Conservation (phyloP, 2,797 vertebrate species). For the Gymnoscopelus braueri region DNA sequence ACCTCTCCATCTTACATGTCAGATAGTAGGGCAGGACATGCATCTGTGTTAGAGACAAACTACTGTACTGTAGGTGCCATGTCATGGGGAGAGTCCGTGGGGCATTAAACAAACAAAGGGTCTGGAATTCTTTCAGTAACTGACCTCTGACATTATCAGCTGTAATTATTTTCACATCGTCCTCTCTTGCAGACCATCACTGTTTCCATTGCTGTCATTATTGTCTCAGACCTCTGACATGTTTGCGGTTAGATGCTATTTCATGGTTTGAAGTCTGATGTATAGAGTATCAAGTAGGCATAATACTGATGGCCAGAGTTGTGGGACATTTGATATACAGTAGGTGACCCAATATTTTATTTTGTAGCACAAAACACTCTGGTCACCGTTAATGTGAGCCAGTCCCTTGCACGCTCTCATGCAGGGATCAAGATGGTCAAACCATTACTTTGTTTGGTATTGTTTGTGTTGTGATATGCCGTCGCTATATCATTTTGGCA, state of each 20-base stretch:
- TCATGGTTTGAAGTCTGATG: too few species aligned
- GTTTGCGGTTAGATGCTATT: too few species aligned
- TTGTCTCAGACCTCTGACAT: too few species aligned
- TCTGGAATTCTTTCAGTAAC: background rate
- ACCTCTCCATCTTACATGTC: too few species aligned
- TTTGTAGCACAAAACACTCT: conserved; percentile 4
- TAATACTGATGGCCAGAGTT: background rate
- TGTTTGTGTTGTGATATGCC: conserved; percentile 19
- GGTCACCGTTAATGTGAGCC: conserved; percentile 9
- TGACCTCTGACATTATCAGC: background rate
- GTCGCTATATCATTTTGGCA: conserved; percentile 21
- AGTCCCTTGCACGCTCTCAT: background rate
- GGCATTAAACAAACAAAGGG: conserved; percentile 11
- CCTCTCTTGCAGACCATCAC: background rate
- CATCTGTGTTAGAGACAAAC: too few species aligned
- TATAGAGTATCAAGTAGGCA: too few species aligned
- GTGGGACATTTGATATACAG: background rate
- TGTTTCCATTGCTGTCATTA: too few species aligned
- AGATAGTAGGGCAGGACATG: too few species aligned
- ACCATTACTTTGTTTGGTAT: conserved; percentile 41
- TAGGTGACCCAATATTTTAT: conserved; percentile 2
- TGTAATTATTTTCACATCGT: background rate
- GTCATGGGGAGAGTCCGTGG: background rate
- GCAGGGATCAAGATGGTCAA: background rate
- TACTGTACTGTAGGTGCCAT: too few species aligned